A percentile compares a stretch with the other conserved stretches of the same genome.
phyloP scores from a whole-genome alignment of 2,888 invertebrate genomes.

The Incurvaria masculella region DNA sequence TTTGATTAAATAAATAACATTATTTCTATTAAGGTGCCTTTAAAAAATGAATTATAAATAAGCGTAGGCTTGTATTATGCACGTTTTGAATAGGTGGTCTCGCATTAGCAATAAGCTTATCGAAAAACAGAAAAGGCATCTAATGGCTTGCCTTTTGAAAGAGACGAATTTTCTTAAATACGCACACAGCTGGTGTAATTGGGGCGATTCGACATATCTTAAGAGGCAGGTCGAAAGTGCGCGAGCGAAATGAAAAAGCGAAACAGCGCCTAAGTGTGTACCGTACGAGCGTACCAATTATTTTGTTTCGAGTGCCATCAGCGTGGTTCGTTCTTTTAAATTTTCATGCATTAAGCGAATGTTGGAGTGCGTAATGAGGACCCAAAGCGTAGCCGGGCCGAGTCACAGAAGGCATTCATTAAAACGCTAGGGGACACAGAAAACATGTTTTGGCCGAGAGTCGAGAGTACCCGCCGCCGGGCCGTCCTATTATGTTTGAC shows the following conservation, averaged over 20 bases:
- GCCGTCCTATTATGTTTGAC: not conserved
- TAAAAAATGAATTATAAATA: too few relatives aligned
- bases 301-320: conserved; percentile 56
- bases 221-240: too few relatives aligned
- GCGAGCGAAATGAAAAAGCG: conserved; percentile 52
- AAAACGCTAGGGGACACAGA: conserved; percentile 33
- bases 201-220: too few relatives aligned
- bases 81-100: too few relatives aligned
- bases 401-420: conserved; percentile 36
- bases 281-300: conserved; percentile 54
- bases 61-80: too few relatives aligned
- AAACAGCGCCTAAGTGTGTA: conserved; percentile 50
- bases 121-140: too few relatives aligned
- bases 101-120: too few relatives aligned
- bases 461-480: conserved; percentile 12
- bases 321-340: conserved; percentile 54
- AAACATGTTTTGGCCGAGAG: conserved; percentile 24
- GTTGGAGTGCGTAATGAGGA: conserved; percentile 52
- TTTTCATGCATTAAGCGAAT: conserved; percentile 56
- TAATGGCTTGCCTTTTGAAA: too few relatives aligned
- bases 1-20: too few relatives aligned
- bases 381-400: conserved; percentile 36
- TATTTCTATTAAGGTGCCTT: too few relatives aligned
- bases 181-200: too few relatives aligned
- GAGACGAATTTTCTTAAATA: too few relatives aligned